phyloP scores from a whole-genome alignment of 2,888 invertebrate genomes.

The Aspidapion aeneum region DNA sequence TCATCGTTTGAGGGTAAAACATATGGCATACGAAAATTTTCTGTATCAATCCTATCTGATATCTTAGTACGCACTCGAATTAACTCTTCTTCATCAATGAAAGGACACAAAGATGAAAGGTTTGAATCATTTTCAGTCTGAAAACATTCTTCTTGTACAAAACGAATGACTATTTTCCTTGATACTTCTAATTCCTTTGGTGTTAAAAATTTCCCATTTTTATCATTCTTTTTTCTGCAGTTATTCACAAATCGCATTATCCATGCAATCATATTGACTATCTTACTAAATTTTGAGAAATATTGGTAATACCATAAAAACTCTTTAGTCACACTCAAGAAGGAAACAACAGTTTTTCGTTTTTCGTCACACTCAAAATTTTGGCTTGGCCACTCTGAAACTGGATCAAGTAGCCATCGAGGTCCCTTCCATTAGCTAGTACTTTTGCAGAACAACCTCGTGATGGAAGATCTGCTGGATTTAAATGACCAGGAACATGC shows the following conservation, averaged over 20 bases:
- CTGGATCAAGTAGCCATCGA: neutral
- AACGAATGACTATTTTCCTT: neutral
- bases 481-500: conserved; percentile 13
- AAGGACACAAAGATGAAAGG: too few species aligned
- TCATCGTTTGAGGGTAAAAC: neutral
- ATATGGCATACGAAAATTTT: neutral
- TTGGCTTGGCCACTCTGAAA: neutral
- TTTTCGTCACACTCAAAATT: neutral
- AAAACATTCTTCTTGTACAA: too few species aligned
- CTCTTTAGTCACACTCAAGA: neutral
- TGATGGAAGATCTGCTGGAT: conserved; percentile 17
- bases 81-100: neutral
- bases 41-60: neutral
- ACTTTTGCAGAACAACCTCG: conserved; percentile 8
- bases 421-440: too few species aligned
- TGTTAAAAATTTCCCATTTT: conserved; percentile 6
- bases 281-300: conserved; percentile 13
- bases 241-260: conserved; percentile 15
- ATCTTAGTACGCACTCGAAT: neutral
- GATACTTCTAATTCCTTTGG: neutral
- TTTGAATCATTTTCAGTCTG: too few species aligned
- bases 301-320: conserved; percentile 12
- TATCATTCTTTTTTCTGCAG: conserved; percentile 5
- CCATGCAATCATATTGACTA: conserved; percentile 10
- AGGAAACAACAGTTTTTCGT: neutral